Evolutionary conservation across 2,797 vertebrate species (phyloP).

Genomic region (Gallirallus australis): DNA sequence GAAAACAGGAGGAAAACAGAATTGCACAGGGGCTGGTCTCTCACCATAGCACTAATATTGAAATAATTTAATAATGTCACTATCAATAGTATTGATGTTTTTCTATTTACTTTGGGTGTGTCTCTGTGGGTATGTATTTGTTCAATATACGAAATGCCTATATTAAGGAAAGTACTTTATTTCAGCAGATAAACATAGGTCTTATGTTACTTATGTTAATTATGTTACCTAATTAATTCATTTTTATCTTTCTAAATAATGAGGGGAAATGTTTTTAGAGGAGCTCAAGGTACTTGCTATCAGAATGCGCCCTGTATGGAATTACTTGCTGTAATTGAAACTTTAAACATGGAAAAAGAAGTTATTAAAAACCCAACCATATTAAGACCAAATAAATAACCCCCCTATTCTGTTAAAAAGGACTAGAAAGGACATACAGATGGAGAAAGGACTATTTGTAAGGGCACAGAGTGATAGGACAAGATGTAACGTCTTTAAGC

Average conservation of each 20-base stretch:
- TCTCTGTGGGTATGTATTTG: not conserved
- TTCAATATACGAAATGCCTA: not conserved
- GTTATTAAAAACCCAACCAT: not conserved
- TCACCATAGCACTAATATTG: not conserved
- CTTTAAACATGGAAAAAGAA: not conserved
- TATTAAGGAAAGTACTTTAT: not conserved
- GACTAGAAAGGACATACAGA: not conserved
- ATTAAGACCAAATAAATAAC: not conserved
- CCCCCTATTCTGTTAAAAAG: not conserved
- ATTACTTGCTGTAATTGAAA: not conserved
- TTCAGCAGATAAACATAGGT: not conserved
- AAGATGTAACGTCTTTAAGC: no score
- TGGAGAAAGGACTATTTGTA: no score
- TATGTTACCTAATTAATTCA: not conserved
- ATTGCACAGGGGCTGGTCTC: not conserved
- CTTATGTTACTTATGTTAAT: not conserved
- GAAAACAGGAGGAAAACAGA: not conserved
- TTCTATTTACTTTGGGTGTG: not conserved
- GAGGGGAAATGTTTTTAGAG: not conserved
- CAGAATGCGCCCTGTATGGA: not conserved
- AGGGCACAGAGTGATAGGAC: no score
- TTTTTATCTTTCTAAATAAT: not conserved
- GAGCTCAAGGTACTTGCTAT: not conserved
- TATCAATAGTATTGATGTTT: not conserved
- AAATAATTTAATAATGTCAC: not conserved